Conservation (phyloP, 2,113 vertebrate genomes). For the Pagrus major region DNA sequence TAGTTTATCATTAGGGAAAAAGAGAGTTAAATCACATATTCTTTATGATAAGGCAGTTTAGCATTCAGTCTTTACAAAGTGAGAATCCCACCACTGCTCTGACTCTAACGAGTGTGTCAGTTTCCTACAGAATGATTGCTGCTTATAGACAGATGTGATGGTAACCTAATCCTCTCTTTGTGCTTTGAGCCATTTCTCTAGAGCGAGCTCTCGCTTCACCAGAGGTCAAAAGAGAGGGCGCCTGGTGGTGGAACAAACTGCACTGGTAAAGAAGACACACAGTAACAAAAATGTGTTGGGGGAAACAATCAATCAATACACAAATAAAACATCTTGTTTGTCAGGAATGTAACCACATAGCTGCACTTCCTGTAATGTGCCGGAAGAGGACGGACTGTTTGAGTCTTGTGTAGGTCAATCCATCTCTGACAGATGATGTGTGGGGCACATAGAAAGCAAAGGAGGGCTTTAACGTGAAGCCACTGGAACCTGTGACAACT, state of each 20-base stretch:
- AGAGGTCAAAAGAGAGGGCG: constrained; percentile 35
- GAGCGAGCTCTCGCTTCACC: constrained; percentile 7
- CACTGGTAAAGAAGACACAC: constrained; percentile 1
- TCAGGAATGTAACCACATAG: constrained; percentile 4
- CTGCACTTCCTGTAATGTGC: background rate
- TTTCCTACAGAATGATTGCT: constrained; percentile 15
- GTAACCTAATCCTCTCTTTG: constrained; percentile 55
- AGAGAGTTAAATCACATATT: background rate
- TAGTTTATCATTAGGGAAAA: background rate
- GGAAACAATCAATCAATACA: background rate
- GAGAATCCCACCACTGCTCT: background rate
- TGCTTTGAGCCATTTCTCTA: constrained; percentile 36
- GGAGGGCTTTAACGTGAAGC: background rate
- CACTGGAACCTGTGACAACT: background rate
- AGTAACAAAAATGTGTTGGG: background rate
- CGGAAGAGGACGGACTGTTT: background rate
- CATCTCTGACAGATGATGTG: constrained; percentile 3
- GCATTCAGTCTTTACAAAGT: background rate
- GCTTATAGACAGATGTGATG: constrained; percentile 39
- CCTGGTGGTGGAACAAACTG: constrained; percentile 1
- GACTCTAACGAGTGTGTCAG: background rate
- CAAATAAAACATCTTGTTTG: constrained; percentile 11
- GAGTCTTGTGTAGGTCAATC: background rate
- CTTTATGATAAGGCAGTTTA: background rate
- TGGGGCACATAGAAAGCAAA: background rate